These are phyloP conservation scores for Siniperca undulata DNA, from an alignment of 2,797 vertebrate genomes.

Conservation along the genomic window DNA sequence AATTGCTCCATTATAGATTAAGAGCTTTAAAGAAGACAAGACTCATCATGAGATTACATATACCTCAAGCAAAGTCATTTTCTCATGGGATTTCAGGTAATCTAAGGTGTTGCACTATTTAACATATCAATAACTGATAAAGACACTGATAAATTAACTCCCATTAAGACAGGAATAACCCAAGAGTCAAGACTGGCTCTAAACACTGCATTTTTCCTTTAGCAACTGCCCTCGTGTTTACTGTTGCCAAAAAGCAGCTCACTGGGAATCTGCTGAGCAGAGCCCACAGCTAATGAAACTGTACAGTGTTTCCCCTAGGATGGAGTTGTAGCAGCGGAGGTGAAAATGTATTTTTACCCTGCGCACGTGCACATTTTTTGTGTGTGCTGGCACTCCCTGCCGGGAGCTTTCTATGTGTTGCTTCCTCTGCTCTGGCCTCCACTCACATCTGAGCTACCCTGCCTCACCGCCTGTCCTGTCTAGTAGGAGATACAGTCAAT, in stretches of 20 bases:
- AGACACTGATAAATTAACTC: not conserved
- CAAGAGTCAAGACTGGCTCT: not conserved
- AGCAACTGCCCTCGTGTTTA: not conserved
- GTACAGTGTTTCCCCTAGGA: no score
- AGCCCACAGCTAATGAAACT: constrained; percentile 21
- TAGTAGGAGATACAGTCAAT: no score
- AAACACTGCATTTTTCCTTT: not conserved
- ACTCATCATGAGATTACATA: not conserved
- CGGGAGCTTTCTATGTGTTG: no score
- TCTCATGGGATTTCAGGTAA: constrained; percentile 1
- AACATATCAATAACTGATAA: not conserved
- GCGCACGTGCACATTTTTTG: no score
- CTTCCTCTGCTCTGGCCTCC: no score
- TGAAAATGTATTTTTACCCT: no score
- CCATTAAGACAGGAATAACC: not conserved
- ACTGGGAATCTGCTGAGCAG: constrained; percentile 21
- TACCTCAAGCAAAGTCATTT: not conserved
- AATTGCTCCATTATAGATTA: constrained; percentile 3
- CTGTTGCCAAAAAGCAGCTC: constrained; percentile 24
- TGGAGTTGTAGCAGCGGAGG: no score
- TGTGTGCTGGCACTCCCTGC: no score
- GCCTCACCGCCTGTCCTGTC: no score
- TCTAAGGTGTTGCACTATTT: not conserved
- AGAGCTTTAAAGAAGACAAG: not conserved
- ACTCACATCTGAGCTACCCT: no score